Percentiles rank a stretch among this genome's conserved stretches.
These are phyloP conservation scores for Augochlorella aurata DNA, from an alignment of 2,888 invertebrate genomes.

Conservation along the genomic window DNA sequence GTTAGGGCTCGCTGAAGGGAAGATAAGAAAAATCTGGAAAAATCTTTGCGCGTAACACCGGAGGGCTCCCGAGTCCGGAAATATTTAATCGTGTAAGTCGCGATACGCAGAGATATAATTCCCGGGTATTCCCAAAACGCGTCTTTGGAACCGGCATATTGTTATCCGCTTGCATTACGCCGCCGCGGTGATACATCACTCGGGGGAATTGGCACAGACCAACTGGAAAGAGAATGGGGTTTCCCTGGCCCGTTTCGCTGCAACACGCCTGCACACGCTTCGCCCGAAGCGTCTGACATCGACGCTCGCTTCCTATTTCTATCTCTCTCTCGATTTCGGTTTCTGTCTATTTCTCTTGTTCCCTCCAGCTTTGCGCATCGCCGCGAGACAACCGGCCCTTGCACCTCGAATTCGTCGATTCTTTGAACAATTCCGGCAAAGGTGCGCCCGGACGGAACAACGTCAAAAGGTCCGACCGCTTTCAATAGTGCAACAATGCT, in stretches of 20 bases:
- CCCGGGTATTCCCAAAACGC: constrained; percentile 51
- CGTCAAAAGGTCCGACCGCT: background rate
- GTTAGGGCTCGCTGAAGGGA: no score
- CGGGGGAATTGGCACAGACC: constrained; percentile 49
- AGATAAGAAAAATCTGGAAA: no score
- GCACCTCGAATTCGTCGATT: constrained; percentile 40
- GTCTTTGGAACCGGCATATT: constrained; percentile 47
- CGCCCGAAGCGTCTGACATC: constrained; percentile 34
- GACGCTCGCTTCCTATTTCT: constrained; percentile 1
- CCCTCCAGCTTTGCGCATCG: background rate
- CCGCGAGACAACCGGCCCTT: constrained; percentile 1
- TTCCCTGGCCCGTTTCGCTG: constrained; percentile 29
- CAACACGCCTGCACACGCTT: constrained; percentile 18
- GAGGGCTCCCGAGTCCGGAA: background rate
- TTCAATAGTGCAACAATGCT: constrained; percentile 26
- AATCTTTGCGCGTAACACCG: background rate
- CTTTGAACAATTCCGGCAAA: constrained; percentile 26
- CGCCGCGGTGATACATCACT: constrained; percentile 45
- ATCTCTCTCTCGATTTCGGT: background rate
- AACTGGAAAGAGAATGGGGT: constrained; percentile 49
- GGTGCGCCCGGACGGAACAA: background rate
- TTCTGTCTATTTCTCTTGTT: no score
- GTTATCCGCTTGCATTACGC: constrained; percentile 46
- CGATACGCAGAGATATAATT: constrained; percentile 31
- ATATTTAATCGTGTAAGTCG: constrained; percentile 40